Percentiles rank a stretch among this genome's conserved stretches.
These are phyloP conservation scores for Hydractinia echinata DNA, from an alignment of 30 jellyfish, hydroid and myxozoan genomes.

Conservation along the genomic window DNA sequence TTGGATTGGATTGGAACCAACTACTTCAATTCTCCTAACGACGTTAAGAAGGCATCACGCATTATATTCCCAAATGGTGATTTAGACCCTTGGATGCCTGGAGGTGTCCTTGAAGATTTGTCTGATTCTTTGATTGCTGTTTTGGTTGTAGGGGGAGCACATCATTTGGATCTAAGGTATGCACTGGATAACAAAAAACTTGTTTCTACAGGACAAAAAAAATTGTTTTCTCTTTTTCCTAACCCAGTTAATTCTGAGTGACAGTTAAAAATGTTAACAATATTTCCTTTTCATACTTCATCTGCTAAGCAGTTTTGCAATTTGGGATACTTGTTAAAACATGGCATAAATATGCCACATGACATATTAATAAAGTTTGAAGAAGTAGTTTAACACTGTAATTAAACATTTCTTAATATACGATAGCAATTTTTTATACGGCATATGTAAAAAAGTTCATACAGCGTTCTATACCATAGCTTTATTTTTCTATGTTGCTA, in stretches of 20 bases:
- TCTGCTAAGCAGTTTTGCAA: neutral
- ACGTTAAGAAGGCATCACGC: constrained; percentile 73
- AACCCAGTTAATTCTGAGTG: too few species aligned
- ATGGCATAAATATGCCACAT: neutral
- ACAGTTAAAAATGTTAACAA: too few species aligned
- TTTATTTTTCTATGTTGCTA: too few species aligned
- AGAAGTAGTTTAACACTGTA: too few species aligned
- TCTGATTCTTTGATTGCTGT: constrained; percentile 71
- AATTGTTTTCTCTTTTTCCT: too few species aligned
- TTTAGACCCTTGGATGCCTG: constrained; percentile 98
- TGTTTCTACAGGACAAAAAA: too few species aligned
- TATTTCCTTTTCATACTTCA: too few species aligned
- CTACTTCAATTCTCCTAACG: constrained; percentile 69
- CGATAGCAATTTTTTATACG: too few species aligned
- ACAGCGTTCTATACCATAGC: too few species aligned
- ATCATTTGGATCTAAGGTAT: constrained; percentile 86
- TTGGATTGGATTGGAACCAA: constrained; percentile 69
- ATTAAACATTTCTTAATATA: too few species aligned
- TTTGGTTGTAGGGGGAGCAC: constrained; percentile 90
- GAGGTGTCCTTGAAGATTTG: constrained; percentile 90
- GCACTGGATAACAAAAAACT: neutral
- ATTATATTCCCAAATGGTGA: constrained; percentile 90
- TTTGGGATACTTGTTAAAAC: neutral
- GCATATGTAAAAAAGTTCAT: too few species aligned
- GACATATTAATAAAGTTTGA: neutral